A percentile compares a stretch with the other conserved stretches of the same genome.
Conservation (phyloP, 2,113 vertebrate species). For the Heloderma charlesbogerti region DNA sequence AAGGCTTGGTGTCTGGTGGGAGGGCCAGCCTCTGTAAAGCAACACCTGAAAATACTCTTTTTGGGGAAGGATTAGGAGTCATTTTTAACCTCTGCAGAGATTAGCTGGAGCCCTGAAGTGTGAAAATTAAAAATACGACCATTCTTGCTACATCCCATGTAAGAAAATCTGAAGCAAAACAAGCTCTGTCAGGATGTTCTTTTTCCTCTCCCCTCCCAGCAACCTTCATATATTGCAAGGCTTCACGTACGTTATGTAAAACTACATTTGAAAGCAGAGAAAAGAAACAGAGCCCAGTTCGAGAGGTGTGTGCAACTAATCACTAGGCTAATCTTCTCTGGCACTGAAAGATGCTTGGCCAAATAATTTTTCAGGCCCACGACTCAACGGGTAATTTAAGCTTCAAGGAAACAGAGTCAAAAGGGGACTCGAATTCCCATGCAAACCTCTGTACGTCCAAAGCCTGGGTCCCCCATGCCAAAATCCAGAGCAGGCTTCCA, state of each 20-base stretch:
- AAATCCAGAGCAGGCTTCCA: constrained; percentile 67
- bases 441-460: constrained; percentile 66
- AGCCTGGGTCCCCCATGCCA: constrained; percentile 61
- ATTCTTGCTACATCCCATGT: rapidly evolving
- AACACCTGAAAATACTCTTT: neutral
- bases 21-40: neutral
- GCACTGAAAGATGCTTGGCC: constrained; percentile 66
- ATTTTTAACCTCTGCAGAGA: neutral
- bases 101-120: neutral
- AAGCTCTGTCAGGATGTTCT: neutral
- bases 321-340: constrained; percentile 70
- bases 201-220: neutral
- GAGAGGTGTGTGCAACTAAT: constrained; percentile 72
- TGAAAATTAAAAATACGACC: neutral
- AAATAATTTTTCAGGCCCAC: constrained; percentile 42
- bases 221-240: neutral
- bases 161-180: neutral
- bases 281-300: constrained; percentile 63
- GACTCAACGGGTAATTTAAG: constrained; percentile 71
- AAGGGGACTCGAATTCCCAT: constrained; percentile 71
- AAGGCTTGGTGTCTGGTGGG: neutral
- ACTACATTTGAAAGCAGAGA: constrained; percentile 34
- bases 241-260: constrained; percentile 21
- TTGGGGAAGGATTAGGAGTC: constrained; percentile 14
- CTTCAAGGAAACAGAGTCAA: constrained; percentile 70